Evolutionary conservation across 2,888 invertebrate species (phyloP), one percentile per base, ranked within the genome.

Genomic region (Amphipoea oculea): DNA sequence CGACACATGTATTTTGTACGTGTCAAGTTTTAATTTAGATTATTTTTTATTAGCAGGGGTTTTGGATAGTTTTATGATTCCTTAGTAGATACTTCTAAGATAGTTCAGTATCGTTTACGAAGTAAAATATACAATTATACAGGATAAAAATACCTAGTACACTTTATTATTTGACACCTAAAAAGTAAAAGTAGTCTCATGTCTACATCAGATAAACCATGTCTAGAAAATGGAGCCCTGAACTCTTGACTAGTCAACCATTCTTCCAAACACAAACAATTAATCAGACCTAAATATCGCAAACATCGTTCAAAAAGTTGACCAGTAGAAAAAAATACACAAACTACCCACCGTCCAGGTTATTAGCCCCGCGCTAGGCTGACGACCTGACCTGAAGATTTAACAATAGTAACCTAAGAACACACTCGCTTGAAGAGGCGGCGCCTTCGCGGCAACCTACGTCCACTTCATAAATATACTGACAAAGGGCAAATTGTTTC

Each of bases 351-450:
- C n/a, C 45, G 45, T 60, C 60, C 65, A 82, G 86, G 86, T 88
- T 86, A 81, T 78, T 86, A 73, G 84, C 84, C 86, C 76, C 72
- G 36, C 74, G 76, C 77, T 73, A 86, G 86, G 80, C 78, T 83
- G 80, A 45, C 79, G 76, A 83, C 86, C 86, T 82, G 76, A 81
- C 81, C 82, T 85, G 86, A 80, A 83, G 83, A 73, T 86, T 48
- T 79, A 84, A 86, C 84, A 86, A 88, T 84, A 76, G 86, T 81
- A 88, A 86, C 77, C 63, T 73, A 83, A 88, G 86, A 88, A 77
- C 80, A 78, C 63, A 78, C 86, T 76, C 60, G 83, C 48, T 70
- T 73, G 48, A 72, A 79, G 79, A 66, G 76, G 51, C 78, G 85
- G 51, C 77, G 76, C 88, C 78, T 79, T 74, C 78, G 20, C 68